These are phyloP conservation scores for Adelphocoris suturalis DNA, from an alignment of 2,888 invertebrate genomes.

Conservation along the genomic window DNA sequence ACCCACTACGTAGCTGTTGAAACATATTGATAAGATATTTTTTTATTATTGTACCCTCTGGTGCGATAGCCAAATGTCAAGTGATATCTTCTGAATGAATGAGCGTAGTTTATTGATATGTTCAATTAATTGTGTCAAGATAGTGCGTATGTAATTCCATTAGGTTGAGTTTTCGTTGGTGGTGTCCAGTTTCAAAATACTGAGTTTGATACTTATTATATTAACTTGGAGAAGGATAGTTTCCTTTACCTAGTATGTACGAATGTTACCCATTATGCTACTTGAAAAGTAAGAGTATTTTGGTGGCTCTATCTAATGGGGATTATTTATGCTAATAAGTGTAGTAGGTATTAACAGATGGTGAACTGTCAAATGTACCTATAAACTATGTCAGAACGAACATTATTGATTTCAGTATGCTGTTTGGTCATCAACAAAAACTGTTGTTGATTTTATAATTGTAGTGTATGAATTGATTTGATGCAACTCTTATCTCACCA, in stretches of 20 bases:
- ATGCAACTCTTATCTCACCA: conserved; percentile 61
- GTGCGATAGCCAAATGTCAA: conserved; percentile 61
- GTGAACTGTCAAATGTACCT: neutral
- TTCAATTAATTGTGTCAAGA: neutral
- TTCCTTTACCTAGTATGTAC: neutral
- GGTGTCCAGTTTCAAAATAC: neutral
- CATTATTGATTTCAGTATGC: neutral
- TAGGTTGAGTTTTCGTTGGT: neutral
- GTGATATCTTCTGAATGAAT: conserved; percentile 64
- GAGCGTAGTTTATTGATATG: conserved; percentile 23
- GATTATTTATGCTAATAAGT: conserved; percentile 32
- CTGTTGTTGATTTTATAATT: neutral
- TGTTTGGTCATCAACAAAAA: conserved; percentile 1
- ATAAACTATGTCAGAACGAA: neutral
- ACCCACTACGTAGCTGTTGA: neutral
- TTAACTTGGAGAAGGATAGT: neutral
- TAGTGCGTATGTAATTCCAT: neutral
- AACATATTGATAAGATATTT: conserved; percentile 64
- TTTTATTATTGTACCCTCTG: conserved; percentile 43
- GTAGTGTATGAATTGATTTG: neutral
- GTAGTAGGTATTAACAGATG: neutral
- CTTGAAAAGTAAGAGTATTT: neutral
- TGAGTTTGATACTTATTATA: neutral
- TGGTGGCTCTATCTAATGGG: neutral
- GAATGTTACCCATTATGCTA: neutral